Conservation (phyloP, 2,113 vertebrate genomes). For the Taurulus bubalis region DNA sequence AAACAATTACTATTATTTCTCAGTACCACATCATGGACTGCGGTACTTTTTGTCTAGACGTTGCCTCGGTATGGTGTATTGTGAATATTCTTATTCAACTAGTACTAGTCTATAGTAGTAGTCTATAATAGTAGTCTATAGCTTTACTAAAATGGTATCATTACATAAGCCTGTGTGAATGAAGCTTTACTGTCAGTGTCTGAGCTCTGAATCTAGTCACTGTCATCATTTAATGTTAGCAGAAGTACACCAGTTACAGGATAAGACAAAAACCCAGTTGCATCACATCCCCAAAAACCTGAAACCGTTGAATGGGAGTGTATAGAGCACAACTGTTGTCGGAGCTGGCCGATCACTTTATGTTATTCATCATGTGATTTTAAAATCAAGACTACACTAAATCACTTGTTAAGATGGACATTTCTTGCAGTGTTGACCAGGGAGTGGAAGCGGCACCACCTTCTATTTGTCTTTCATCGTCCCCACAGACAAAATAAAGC, state of each 20-base stretch:
- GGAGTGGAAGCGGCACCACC: constrained; percentile 52
- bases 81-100: background rate
- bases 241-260: background rate
- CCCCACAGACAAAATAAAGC: constrained; percentile 69
- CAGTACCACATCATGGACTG: background rate
- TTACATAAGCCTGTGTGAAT: background rate
- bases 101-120: background rate
- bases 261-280: too few species aligned
- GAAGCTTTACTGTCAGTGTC: background rate
- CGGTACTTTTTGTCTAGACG: background rate
- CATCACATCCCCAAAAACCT: too few species aligned
- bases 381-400: constrained; percentile 28
- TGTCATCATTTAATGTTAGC: too few species aligned
- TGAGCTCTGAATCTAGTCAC: constrained; percentile 12
- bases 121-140: background rate
- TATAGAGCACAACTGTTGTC: too few species aligned
- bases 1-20: background rate
- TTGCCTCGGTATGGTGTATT: background rate
- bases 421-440: constrained; percentile 63
- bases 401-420: constrained; percentile 26
- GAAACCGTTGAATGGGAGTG: too few species aligned
- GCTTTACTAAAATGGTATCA: background rate
- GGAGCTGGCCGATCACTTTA: background rate
- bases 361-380: background rate
- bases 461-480: constrained; percentile 75